Evolutionary conservation across 1,140 invertebrate genomes (phyloP).

Genomic region (Drosophila burlai): DNA sequence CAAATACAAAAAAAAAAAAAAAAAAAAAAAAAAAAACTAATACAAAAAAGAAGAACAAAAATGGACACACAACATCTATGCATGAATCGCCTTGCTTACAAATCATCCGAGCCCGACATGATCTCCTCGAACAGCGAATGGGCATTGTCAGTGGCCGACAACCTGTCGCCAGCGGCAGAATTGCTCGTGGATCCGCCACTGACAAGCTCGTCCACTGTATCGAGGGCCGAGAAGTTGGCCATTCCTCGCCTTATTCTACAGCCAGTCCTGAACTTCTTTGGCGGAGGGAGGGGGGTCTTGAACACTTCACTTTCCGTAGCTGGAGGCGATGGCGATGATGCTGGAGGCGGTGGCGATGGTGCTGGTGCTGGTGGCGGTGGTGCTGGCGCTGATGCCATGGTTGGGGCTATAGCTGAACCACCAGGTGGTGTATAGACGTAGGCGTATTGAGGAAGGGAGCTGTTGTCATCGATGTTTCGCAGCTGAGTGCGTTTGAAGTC

Average conservation of each 20-base stretch:
- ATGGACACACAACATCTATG: constrained; percentile 15
- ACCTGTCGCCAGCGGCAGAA: constrained; percentile 49
- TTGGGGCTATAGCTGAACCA: neutral
- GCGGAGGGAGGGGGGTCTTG: neutral
- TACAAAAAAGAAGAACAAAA: neutral
- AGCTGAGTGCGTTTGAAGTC: constrained; percentile 39
- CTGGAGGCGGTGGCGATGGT: neutral
- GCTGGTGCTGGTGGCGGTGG: neutral
- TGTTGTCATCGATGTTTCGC: constrained; percentile 39
- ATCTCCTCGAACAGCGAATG: constrained; percentile 64
- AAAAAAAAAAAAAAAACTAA: neutral
- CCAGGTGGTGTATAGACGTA: constrained; percentile 31
- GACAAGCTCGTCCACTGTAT: constrained; percentile 56
- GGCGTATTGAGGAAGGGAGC: constrained; percentile 36
- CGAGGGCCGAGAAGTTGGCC: constrained; percentile 24
- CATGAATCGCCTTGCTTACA: constrained; percentile 38
- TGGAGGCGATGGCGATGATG: constrained; percentile 2
- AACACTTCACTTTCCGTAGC: constrained; percentile 4
- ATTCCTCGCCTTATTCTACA: constrained; percentile 11
- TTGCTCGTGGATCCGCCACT: constrained; percentile 47
- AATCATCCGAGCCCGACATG: constrained; percentile 61
- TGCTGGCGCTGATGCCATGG: neutral
- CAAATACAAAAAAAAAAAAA: neutral
- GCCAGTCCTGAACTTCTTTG: constrained; percentile 52
- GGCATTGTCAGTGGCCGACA: constrained; percentile 46